Percentiles rank a stretch among this genome's conserved stretches.
These are phyloP conservation scores for Achlya flavicornis DNA, from an alignment of 2,888 invertebrate genomes.

Conservation along the genomic window DNA sequence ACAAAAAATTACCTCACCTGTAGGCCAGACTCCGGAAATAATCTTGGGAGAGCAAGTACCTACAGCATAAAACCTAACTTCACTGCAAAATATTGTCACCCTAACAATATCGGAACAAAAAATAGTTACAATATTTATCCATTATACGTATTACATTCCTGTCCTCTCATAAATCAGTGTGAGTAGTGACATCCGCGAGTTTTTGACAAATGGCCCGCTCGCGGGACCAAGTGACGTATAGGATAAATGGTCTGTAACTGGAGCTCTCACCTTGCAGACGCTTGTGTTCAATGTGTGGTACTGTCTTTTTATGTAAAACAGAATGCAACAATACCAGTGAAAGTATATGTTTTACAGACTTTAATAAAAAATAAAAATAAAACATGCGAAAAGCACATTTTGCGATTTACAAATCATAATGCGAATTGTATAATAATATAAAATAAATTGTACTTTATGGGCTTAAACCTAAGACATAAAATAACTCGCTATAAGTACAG, in stretches of 20 bases:
- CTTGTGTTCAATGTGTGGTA: neutral
- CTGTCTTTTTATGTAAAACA: neutral
- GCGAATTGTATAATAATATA: no score
- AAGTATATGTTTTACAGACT: no score
- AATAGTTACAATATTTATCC: conserved; percentile 78
- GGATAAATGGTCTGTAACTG: conserved; percentile 75
- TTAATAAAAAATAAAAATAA: neutral
- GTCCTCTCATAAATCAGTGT: conserved; percentile 71
- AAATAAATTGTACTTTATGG: no score
- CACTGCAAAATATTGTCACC: conserved; percentile 35
- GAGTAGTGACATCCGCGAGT: conserved; percentile 72
- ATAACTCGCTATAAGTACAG: no score
- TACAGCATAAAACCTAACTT: neutral
- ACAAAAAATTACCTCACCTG: no score
- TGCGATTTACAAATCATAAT: no score
- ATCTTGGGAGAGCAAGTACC: no score
- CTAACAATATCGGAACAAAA: conserved; percentile 50
- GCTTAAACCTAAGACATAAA: no score
- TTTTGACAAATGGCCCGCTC: conserved; percentile 78
- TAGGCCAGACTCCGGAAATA: no score
- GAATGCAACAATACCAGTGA: neutral
- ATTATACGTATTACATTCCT: conserved; percentile 77
- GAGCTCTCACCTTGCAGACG: conserved; percentile 45
- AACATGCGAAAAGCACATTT: no score
- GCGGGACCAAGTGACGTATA: conserved; percentile 65